A percentile compares a stretch with the other conserved stretches of the same genome.
Evolutionary conservation across 2,113 vertebrate species (phyloP).

Genomic region (Grammomys surdaster): DNA sequence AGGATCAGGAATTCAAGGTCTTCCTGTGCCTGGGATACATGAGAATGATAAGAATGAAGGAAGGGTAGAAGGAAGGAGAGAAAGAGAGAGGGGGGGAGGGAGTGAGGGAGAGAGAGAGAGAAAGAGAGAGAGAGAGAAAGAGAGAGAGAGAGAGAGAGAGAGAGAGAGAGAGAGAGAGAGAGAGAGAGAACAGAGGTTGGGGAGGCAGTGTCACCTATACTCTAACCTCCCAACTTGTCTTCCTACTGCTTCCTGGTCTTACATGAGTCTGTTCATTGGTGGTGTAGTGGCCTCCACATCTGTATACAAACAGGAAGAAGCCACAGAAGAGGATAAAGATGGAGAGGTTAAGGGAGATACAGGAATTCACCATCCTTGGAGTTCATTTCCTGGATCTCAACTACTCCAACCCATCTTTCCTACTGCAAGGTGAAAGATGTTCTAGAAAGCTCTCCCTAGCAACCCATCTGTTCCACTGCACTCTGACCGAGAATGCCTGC

Average conservation of each 20-base stretch:
- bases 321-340: neutral
- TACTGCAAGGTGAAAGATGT: neutral
- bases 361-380: neutral
- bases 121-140: neutral
- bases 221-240: neutral
- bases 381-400: neutral
- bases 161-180: too few relatives aligned
- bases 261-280: conserved; percentile 10
- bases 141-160: neutral
- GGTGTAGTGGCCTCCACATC: neutral
- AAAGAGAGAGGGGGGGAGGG: too few relatives aligned
- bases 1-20: neutral
- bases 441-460: neutral
- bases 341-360: neutral
- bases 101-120: neutral
- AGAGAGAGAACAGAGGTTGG: neutral
- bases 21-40: neutral
- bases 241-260: neutral
- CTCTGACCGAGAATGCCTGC: neutral
- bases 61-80: too few relatives aligned
- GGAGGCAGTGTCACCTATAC: neutral
- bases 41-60: too few relatives aligned
- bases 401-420: neutral
- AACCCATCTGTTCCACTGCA: neutral
- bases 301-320: neutral